Evolutionary conservation across 2,797 vertebrate genomes (phyloP), one percentile per base, ranked within the genome.

Genomic region (Hippocampus kuda): DNA sequence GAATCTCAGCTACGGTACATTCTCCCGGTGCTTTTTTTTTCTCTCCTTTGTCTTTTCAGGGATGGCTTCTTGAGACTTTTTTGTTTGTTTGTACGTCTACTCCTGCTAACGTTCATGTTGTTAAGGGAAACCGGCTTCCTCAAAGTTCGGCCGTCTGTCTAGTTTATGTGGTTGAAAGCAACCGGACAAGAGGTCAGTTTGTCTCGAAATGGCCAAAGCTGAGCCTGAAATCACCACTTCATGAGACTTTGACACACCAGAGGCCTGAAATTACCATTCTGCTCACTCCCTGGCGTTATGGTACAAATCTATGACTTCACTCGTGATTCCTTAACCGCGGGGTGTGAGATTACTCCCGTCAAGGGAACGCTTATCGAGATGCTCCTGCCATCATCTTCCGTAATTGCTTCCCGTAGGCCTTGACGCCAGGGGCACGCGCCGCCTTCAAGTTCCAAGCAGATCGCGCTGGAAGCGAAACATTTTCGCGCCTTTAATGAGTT

Each of bases 351-450:
- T 80, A 82, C 70, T 69, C 75, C 16, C 71, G 30, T 67, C 41
- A 66, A 80, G 81, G 80, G 79, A 82, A 78, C 75, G 82, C 84
- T 90, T 88, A 88, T 87, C 74, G 70, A 83, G 85, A 85, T 65
- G 78, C 70, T 68, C 67, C 67, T 44, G 67, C 65, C 26, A 56
- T 26, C 70, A 70, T 77, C 72, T 77, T 75, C 80, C 80, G 72
- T 88, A 87, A 90, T 88, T 87, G 88, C 85, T 89, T 88, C 87
- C 78, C 79, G 30, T 30, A 83, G 79, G 75, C 73, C 73, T 74
- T 11, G 69, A 75, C 72, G 56, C 68, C 66, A 70, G 77, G 79
- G 76, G 68, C 70, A 75, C 76, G 77, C 69, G 81, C 81, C 77
- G 79, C 81, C 73, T 73, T 59, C 75, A 71, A 83, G 81, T 26